phyloP scores from a whole-genome alignment of 2,888 invertebrate species.

The Cyaniris semiargus region DNA sequence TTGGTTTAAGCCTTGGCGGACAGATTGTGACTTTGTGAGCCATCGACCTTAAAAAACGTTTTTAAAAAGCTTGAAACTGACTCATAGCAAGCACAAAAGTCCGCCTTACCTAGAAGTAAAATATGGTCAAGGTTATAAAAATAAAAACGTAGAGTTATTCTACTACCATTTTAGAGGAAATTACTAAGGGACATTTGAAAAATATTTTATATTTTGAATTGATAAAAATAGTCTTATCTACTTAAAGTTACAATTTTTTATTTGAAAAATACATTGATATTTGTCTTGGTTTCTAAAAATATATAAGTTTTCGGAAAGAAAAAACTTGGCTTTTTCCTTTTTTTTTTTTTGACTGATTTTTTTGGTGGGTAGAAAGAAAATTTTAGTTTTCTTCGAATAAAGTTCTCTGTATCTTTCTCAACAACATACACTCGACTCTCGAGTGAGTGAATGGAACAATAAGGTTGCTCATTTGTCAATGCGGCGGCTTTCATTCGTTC shows the following conservation, averaged over 20 bases:
- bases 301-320: neutral
- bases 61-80: neutral
- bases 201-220: neutral
- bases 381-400: neutral
- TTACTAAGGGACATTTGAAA: neutral
- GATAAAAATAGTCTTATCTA: neutral
- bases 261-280: no score
- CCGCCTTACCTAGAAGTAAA: neutral
- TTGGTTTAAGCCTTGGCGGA: neutral
- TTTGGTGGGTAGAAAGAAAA: neutral
- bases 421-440: no score
- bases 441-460: conserved; percentile 28
- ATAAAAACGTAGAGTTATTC: neutral
- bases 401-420: neutral
- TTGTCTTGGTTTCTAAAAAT: no score
- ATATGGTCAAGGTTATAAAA: neutral
- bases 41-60: neutral
- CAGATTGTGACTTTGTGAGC: conserved; percentile 8
- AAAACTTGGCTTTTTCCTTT: neutral
- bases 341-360: neutral
- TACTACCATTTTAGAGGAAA: neutral
- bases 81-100: neutral
- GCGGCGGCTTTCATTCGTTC: conserved; percentile 53
- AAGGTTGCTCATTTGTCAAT: conserved; percentile 39
- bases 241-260: neutral